A percentile compares a stretch with the other conserved stretches of the same genome.
These are phyloP conservation scores for Dexiosoma caninum DNA, from an alignment of 2,888 invertebrate genomes.

Conservation along the genomic window DNA sequence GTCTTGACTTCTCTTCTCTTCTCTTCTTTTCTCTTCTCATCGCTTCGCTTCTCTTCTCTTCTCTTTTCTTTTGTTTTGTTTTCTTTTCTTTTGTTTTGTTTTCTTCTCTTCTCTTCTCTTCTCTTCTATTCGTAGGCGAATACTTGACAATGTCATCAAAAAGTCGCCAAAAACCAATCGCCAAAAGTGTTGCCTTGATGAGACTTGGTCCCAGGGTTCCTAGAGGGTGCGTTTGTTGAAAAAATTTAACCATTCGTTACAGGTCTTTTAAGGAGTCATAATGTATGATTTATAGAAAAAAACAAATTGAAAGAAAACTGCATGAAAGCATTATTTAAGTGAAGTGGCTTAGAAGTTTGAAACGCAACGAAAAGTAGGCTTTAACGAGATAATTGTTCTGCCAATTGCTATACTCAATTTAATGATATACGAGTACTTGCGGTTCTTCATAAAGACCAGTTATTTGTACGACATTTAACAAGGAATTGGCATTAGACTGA, in stretches of 20 bases:
- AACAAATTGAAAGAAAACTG: not conserved
- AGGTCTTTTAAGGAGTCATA: constrained; percentile 9
- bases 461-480: not conserved
- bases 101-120: too few relatives aligned
- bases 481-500: not conserved
- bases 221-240: not conserved
- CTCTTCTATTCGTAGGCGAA: too few relatives aligned
- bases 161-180: too few relatives aligned
- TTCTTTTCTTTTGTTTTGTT: too few relatives aligned
- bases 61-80: too few relatives aligned
- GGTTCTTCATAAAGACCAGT: not conserved
- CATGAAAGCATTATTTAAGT: not conserved
- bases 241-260: not conserved
- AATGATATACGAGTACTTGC: not conserved
- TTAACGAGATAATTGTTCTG: not conserved
- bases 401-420: not conserved
- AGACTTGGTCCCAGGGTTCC: too few relatives aligned
- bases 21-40: too few relatives aligned
- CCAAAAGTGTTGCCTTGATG: too few relatives aligned
- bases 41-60: too few relatives aligned
- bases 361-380: not conserved
- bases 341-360: not conserved
- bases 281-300: not conserved
- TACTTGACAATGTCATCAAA: too few relatives aligned
- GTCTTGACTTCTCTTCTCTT: too few relatives aligned